phyloP scores from a whole-genome alignment of 2,113 vertebrate species.

The Barbus barbus region DNA sequence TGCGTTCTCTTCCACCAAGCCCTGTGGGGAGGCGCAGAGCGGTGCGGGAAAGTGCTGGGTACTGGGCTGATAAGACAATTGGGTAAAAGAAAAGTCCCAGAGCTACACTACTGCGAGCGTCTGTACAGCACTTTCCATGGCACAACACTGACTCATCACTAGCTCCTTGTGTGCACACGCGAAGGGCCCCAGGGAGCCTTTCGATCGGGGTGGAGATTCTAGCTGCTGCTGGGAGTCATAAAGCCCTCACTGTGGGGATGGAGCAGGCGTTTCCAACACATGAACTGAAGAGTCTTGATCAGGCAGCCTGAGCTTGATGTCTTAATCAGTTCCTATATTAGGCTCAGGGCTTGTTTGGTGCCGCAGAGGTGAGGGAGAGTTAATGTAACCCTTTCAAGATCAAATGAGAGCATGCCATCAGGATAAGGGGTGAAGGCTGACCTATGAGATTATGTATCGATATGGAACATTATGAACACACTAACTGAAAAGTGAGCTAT shows the following conservation, averaged over 20 bases:
- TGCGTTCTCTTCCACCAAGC: slow-evolving; percentile 74
- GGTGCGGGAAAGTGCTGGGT: slow-evolving; percentile 38
- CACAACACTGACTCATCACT: slow-evolving; percentile 50
- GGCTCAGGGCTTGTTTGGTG: slow-evolving; percentile 58
- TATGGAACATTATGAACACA: background rate
- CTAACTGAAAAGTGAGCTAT: background rate
- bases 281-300: slow-evolving; percentile 65
- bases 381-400: slow-evolving; percentile 22
- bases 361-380: slow-evolving; percentile 52
- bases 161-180: slow-evolving; percentile 31
- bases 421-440: slow-evolving; percentile 2
- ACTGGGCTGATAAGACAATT: slow-evolving; percentile 43
- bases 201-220: slow-evolving; percentile 33
- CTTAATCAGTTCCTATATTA: slow-evolving; percentile 72
- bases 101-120: slow-evolving; percentile 40
- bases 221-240: slow-evolving; percentile 30
- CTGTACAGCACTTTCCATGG: slow-evolving; percentile 47
- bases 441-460: background rate
- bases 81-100: slow-evolving; percentile 40
- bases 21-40: slow-evolving; percentile 55
- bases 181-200: slow-evolving; percentile 40
- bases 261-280: slow-evolving; percentile 69
- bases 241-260: slow-evolving; percentile 58
- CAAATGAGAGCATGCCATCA: no score
- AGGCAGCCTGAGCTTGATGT: slow-evolving; percentile 73